Evolutionary conservation across 1,140 invertebrate genomes (phyloP).

Genomic region (Euwallacea fornicatus): DNA sequence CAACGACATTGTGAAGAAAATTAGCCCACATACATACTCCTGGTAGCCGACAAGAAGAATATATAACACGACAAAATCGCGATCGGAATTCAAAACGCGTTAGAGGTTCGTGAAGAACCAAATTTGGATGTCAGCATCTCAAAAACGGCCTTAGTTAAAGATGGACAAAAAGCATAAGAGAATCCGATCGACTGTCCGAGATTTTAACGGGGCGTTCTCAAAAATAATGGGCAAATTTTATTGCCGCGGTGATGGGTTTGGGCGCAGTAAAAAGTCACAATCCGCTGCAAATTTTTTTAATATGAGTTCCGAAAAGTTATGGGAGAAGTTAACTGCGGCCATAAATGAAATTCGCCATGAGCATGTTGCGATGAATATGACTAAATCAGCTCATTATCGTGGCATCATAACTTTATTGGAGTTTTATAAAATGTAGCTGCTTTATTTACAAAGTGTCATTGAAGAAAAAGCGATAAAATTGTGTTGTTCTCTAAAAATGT

Average conservation of each 20-base stretch:
- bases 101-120: conserved; percentile 17
- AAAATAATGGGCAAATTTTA: conserved; percentile 31
- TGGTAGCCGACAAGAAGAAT: conserved; percentile 10
- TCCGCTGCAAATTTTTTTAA: no score
- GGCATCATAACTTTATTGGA: no score
- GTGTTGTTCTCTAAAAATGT: no score
- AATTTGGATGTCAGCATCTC: conserved; percentile 22
- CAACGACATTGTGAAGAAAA: conserved; percentile 9
- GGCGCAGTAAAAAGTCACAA: conserved; percentile 17
- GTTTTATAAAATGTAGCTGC: no score
- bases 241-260: background rate
- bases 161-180: conserved; percentile 15
- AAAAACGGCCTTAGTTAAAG: conserved; percentile 16
- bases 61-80: conserved; percentile 15
- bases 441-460: no score
- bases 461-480: no score
- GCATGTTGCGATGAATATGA: no score
- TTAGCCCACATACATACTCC: conserved; percentile 13
- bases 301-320: no score
- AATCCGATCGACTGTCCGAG: conserved; percentile 12
- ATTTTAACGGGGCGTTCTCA: conserved; percentile 29
- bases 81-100: conserved; percentile 18
- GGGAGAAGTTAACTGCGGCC: no score
- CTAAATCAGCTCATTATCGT: no score
- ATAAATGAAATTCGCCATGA: no score